Conservation (phyloP, 2,888 invertebrate species). For the Deroplatys truncata region DNA sequence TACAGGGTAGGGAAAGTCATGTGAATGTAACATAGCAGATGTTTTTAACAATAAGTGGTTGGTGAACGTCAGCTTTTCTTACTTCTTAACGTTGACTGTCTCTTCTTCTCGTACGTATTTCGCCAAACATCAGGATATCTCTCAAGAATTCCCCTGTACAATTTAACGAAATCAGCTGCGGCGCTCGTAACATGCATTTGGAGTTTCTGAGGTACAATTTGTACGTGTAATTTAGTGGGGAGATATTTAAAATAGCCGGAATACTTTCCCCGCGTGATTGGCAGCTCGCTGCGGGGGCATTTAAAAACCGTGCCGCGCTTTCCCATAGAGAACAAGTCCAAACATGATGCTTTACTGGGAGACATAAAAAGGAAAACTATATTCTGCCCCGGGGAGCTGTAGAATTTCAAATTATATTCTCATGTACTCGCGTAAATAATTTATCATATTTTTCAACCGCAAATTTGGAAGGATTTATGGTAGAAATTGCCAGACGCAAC, state of each 20-base stretch:
- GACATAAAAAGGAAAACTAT: neutral
- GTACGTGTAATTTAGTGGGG: neutral
- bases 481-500: too few species aligned
- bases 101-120: too few species aligned
- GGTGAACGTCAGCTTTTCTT: too few species aligned
- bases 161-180: too few species aligned
- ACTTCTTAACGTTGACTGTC: too few species aligned
- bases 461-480: too few species aligned
- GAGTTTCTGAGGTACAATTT: neutral
- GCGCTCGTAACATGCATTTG: too few species aligned
- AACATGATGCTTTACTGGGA: neutral
- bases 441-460: neutral
- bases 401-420: neutral
- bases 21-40: too few species aligned
- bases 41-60: too few species aligned
- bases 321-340: neutral
- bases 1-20: too few species aligned
- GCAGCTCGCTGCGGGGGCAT: neutral
- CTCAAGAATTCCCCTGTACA: too few species aligned
- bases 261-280: neutral
- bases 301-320: neutral
- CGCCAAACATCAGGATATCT: too few species aligned
- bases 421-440: neutral
- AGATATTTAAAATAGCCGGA: neutral
- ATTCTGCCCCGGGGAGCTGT: neutral